Conservation (phyloP, 2,797 vertebrate species). For the Spea hammondii region DNA sequence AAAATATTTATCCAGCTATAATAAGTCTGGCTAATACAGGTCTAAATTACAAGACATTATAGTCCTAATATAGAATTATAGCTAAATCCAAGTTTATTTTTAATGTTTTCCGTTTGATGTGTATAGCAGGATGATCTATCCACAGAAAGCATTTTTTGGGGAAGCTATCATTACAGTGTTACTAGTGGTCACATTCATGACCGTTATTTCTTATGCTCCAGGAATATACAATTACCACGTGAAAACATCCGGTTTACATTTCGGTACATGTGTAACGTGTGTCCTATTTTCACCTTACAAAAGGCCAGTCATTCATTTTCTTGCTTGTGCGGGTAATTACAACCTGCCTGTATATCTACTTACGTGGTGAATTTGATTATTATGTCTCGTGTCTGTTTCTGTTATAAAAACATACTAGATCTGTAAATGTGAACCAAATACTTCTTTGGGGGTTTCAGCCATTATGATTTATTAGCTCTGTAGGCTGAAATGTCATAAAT, state of each 20-base stretch:
- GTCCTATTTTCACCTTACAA: conserved; percentile 37
- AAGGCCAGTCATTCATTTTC: conserved; percentile 32
- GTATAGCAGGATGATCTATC: neutral
- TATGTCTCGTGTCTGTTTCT: conserved; percentile 71
- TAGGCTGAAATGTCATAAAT: conserved; percentile 75
- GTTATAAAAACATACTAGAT: conserved; percentile 73
- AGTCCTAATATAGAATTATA: no score
- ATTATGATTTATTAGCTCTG: conserved; percentile 69
- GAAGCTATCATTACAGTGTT: conserved; percentile 11
- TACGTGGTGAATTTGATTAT: conserved; percentile 74
- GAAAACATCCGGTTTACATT: conserved; percentile 31
- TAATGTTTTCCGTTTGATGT: no score
- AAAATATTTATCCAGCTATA: no score
- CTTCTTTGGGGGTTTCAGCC: conserved; percentile 54
- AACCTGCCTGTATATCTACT: conserved; percentile 49
- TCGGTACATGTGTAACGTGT: conserved; percentile 22
- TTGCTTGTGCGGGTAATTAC: conserved; percentile 41
- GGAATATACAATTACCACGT: conserved; percentile 12
- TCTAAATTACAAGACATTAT: no score
- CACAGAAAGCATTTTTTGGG: no score
- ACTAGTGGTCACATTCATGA: neutral
- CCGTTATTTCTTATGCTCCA: conserved; percentile 1
- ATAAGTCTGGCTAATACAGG: no score
- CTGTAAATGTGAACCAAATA: conserved; percentile 63
- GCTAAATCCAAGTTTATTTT: no score